A percentile compares a stretch with the other conserved stretches of the same genome.
Conservation (phyloP, 1,140 invertebrate species). For the Leptinotarsa lineolata region DNA sequence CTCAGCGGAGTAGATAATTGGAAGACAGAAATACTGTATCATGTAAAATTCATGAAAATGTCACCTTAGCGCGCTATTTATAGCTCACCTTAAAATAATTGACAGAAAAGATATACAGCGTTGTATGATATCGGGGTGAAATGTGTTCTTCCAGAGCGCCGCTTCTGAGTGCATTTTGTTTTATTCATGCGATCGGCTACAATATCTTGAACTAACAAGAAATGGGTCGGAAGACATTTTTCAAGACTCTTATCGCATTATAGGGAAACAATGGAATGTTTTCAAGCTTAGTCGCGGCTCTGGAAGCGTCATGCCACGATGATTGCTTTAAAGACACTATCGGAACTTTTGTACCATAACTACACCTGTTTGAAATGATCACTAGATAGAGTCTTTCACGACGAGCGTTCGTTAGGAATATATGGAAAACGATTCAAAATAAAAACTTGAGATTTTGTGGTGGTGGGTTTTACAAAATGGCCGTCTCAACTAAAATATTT, state of each 20-base stretch:
- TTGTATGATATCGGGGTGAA: not conserved
- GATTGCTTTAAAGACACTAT: too few species aligned
- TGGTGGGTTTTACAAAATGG: too few species aligned
- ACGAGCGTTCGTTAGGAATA: too few species aligned
- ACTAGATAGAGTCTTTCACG: too few species aligned
- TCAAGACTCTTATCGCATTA: not conserved
- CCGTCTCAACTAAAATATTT: too few species aligned
- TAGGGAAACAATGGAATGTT: not conserved
- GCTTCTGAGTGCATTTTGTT: not conserved
- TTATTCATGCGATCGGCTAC: not conserved
- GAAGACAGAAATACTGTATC: slow-evolving; percentile 2
- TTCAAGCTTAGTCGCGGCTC: too few species aligned
- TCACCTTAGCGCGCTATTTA: not conserved
- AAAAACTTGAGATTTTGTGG: too few species aligned
- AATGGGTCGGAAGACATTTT: not conserved
- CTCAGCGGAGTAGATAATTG: not conserved
- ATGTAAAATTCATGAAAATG: slow-evolving; percentile 17
- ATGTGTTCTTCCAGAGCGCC: not conserved
- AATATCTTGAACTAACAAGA: not conserved
- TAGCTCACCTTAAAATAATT: slow-evolving; percentile 9
- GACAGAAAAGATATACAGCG: slow-evolving; percentile 6
- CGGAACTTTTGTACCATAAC: too few species aligned
- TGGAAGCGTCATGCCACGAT: too few species aligned
- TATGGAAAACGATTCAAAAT: too few species aligned
- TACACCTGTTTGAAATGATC: too few species aligned